These are phyloP conservation scores for Peromyscus aztecus DNA, from an alignment of 2,797 vertebrate genomes.

Conservation along the genomic window DNA sequence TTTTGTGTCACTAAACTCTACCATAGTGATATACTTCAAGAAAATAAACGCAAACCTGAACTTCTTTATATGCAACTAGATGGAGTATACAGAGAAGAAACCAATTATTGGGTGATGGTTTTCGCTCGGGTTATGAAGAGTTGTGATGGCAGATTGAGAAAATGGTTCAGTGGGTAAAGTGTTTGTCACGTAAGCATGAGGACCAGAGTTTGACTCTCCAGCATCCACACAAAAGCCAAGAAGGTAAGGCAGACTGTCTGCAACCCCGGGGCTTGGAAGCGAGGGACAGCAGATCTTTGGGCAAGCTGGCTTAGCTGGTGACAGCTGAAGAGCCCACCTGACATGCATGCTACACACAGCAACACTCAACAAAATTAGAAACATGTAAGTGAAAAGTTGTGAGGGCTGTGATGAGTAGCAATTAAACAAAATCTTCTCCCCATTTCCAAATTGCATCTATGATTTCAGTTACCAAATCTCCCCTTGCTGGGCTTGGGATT, in stretches of 20 bases:
- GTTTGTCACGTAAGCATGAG: no score
- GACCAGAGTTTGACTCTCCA: background rate
- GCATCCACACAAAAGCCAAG: background rate
- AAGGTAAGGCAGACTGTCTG: background rate
- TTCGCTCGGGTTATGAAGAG: slow-evolving; percentile 38
- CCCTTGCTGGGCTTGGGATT: background rate
- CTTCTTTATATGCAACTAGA: slow-evolving; percentile 41
- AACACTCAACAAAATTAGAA: background rate
- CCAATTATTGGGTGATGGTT: background rate
- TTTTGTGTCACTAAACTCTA: slow-evolving; percentile 57
- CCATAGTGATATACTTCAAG: slow-evolving; percentile 1
- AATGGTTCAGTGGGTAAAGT: background rate
- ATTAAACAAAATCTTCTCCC: background rate
- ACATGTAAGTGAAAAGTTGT: background rate
- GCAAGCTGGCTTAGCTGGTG: background rate
- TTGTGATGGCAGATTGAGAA: background rate
- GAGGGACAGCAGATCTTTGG: background rate
- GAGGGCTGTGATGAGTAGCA: background rate
- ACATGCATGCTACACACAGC: background rate
- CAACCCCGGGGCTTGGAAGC: background rate
- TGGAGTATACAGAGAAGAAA: slow-evolving; percentile 12
- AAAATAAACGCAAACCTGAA: background rate
- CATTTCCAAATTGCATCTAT: background rate
- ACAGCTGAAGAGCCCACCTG: background rate
- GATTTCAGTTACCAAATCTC: background rate